These are phyloP conservation scores for Corythornis vintsioides DNA, from an alignment of 2,113 vertebrate species.

Conservation along the genomic window DNA sequence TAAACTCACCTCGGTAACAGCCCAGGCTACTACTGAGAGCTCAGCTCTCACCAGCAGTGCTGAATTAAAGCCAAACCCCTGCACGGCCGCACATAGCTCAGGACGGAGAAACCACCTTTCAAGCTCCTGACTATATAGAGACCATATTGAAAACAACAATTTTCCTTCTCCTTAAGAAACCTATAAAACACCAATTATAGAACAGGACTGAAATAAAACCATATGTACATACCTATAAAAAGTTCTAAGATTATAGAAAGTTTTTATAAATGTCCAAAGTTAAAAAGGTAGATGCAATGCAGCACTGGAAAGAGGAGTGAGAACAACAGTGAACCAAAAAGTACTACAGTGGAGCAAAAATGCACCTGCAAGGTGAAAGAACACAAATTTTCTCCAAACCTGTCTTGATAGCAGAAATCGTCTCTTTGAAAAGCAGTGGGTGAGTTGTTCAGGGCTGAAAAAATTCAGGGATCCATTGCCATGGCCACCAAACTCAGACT, in stretches of 20 bases:
- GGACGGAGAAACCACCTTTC: background rate
- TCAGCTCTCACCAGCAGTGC: background rate
- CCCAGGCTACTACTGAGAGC: background rate
- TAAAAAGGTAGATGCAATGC: background rate
- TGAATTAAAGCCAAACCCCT: background rate
- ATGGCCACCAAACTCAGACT: background rate
- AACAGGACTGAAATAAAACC: background rate
- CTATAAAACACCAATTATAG: background rate
- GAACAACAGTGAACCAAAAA: background rate
- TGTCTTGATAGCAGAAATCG: background rate
- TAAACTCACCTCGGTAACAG: background rate
- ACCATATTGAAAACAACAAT: background rate
- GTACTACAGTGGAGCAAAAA: background rate
- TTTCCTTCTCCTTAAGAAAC: background rate
- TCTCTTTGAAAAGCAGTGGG: background rate
- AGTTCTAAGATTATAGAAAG: background rate
- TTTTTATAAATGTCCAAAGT: background rate
- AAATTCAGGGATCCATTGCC: background rate
- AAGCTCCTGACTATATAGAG: background rate
- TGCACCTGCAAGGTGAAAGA: background rate
- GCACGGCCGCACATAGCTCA: background rate
- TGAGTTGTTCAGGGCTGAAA: background rate
- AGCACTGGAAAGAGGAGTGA: background rate
- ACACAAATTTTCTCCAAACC: background rate
- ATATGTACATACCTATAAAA: background rate